A percentile compares a stretch with the other conserved stretches of the same genome.
Evolutionary conservation across 2,113 vertebrate genomes (phyloP).

Genomic region (Agapornis roseicollis): DNA sequence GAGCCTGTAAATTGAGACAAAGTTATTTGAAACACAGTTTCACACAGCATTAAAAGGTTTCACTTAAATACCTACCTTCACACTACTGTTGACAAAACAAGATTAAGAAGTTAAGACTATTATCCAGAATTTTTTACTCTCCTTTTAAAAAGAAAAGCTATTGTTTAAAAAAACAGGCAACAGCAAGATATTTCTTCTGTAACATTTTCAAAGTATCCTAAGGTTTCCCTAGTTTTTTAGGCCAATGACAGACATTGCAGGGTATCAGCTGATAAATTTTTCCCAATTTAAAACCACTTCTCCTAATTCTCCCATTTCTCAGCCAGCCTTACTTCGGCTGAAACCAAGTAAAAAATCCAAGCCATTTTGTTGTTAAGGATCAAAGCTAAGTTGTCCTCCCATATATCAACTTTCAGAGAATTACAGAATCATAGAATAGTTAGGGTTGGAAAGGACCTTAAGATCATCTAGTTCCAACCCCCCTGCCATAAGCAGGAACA

Average conservation of each 20-base stretch:
- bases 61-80: not conserved
- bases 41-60: not conserved
- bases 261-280: not conserved
- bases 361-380: not conserved
- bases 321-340: not conserved
- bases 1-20: slow-evolving; percentile 78
- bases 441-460: no score
- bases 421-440: no score
- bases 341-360: not conserved
- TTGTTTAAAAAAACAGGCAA: not conserved
- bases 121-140: not conserved
- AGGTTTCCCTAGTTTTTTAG: not conserved
- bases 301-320: not conserved
- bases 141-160: not conserved
- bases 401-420: not conserved
- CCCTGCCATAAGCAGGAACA: no score
- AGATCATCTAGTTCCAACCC: no score
- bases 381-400: not conserved
- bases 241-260: not conserved
- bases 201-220: not conserved
- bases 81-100: not conserved
- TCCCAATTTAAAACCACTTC: not conserved
- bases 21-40: slow-evolving; percentile 3
- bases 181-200: not conserved
- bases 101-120: not conserved